Base-by-base conservation (phyloP, 2,888 invertebrate genomes). In the Megalurothrips usitatus region DNA sequence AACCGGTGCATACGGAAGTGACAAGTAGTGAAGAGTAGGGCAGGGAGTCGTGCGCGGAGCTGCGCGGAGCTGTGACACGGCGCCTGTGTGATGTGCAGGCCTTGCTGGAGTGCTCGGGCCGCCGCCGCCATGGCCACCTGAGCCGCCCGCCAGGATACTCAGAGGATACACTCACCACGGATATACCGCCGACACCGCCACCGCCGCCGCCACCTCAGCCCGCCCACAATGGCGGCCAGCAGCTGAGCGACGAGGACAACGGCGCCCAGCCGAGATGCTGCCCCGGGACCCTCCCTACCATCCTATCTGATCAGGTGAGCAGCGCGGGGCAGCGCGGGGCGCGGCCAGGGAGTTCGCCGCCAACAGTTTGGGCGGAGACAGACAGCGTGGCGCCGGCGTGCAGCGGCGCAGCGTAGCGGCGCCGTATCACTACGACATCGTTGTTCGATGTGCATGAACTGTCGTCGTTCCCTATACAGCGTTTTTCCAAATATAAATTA, bases 281-380 rank as follows among this genome's bases (percentile, higher is more conserved):
- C 68, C 68, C 23, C 68, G 68, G 68, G 68, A 75, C 26, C 68
- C 68, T 75, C 68, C 23, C 68, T 75, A 75, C 68, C 68, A 75
- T 26, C 68, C 68, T 12, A 75, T 75, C 26, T 75, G 68, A 75
- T 75, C 68, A 75, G 68, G 68, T 75, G 58, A 58, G 58, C 58
- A 6, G 14, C 1, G 58, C 52, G 2, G 52, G 52, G 52, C 52
- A 1, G 52, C 52, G 52, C 52, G 49, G 49, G 49, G 9, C 52
- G 52, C 52, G 58, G 58, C 58, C 58, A 14, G 58, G n/a, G 58
- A 43, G 34, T 43, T 43, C 34, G 34, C 6, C 34, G n/a, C 34
- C 34, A 6, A 4, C 34, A 43, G 34, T 43, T 43, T 43, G 34
- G 34, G 6, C 34, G 34, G 34, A 2, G 3, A 6, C 34, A 43